These are phyloP conservation scores for Labeo catla DNA, from an alignment of 2,113 vertebrate species.

Conservation along the genomic window DNA sequence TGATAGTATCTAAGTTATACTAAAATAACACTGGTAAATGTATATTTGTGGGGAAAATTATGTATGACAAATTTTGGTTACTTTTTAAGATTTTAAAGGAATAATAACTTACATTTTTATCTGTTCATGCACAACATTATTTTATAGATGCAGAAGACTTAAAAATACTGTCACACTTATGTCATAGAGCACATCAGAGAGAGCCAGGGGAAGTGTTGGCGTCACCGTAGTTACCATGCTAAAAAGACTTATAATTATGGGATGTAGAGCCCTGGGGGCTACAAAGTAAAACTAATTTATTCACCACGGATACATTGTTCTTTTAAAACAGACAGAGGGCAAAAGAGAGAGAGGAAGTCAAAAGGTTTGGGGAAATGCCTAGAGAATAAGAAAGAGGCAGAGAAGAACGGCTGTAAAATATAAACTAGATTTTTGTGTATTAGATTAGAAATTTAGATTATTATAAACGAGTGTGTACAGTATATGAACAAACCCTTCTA, in stretches of 20 bases:
- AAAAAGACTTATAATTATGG: constrained; percentile 30
- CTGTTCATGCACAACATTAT: not conserved
- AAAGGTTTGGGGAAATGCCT: constrained; percentile 9
- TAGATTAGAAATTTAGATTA: not conserved
- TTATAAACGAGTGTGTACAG: not conserved
- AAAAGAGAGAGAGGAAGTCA: constrained; percentile 20
- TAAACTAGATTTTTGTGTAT: not conserved
- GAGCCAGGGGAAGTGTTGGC: not conserved
- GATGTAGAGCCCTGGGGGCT: constrained; percentile 6
- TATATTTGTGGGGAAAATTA: not conserved
- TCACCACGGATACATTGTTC: constrained; percentile 26
- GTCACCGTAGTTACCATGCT: not conserved
- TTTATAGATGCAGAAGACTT: not conserved
- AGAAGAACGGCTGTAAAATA: not conserved
- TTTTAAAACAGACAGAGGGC: constrained; percentile 15
- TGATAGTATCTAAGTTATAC: not conserved
- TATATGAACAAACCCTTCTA: too few species aligned
- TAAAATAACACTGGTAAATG: not conserved
- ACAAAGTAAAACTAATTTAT: constrained; percentile 25
- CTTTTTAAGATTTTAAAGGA: not conserved
- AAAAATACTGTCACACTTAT: not conserved
- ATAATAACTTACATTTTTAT: not conserved
- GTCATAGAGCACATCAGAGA: not conserved
- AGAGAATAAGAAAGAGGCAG: constrained; percentile 10
- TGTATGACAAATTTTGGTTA: too few species aligned